Conservation (phyloP, 2,888 invertebrate genomes). For the Pollenia amentaria region DNA sequence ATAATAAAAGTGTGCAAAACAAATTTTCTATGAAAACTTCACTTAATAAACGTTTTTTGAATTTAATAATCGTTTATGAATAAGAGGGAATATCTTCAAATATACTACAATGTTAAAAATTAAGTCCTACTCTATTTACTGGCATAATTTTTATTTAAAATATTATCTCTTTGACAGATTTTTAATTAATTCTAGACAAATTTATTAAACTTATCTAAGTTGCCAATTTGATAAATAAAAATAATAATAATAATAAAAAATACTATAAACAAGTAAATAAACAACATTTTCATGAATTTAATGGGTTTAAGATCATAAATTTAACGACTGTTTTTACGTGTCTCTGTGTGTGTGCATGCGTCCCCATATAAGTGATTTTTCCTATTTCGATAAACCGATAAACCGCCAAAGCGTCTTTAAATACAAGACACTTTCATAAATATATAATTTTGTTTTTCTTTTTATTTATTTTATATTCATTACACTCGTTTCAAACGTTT, state of each 20-base stretch:
- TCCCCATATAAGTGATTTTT: background rate
- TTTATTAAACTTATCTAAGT: background rate
- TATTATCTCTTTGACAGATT: no score
- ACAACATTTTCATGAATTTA: slow-evolving; percentile 9
- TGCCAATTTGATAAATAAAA: background rate
- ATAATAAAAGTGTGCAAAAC: no score
- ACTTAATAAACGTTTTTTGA: no score
- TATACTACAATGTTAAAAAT: no score
- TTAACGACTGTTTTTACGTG: slow-evolving; percentile 6
- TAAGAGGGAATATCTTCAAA: no score
- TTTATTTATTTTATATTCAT: background rate
- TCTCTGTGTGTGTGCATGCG: background rate
- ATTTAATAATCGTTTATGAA: no score
- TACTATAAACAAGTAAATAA: slow-evolving; percentile 1
- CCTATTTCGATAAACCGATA: background rate
- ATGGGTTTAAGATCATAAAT: slow-evolving; percentile 38
- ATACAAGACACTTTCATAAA: slow-evolving; percentile 16
- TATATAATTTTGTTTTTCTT: background rate
- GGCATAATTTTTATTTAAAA: no score
- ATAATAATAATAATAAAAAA: background rate
- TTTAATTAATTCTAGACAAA: background rate
- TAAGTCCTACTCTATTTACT: no score
- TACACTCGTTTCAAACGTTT: slow-evolving; percentile 9
- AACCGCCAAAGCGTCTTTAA: background rate
- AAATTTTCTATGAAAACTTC: no score